phyloP scores from a whole-genome alignment of 2,797 vertebrate species.

The Dallia pectoralis region DNA sequence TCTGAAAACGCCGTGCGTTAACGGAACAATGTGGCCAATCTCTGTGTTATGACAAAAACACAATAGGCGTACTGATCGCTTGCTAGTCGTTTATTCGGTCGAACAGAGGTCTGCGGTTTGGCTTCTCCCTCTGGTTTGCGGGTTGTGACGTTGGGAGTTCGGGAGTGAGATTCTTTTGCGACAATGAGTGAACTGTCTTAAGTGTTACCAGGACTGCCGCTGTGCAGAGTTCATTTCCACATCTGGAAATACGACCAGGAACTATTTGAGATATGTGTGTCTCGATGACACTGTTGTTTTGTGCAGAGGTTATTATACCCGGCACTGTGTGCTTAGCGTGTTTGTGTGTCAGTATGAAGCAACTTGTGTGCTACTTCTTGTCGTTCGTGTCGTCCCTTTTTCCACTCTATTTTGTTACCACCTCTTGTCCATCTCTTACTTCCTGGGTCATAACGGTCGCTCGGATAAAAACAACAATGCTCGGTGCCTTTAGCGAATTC shows the following conservation, averaged over 20 bases:
- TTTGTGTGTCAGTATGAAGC: not conserved
- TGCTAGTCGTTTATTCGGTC: not conserved
- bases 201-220: not conserved
- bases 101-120: not conserved
- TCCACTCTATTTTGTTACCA: not conserved
- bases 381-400: not conserved
- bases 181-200: not conserved
- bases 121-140: not conserved
- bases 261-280: not conserved
- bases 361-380: not conserved
- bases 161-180: not conserved
- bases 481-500: not conserved
- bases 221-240: not conserved
- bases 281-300: not conserved
- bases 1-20: not conserved
- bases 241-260: not conserved
- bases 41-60: not conserved
- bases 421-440: not conserved
- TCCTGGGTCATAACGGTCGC: not conserved
- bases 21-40: not conserved
- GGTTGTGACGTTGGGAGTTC: no score
- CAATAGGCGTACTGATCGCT: not conserved
- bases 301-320: not conserved
- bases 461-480: not conserved
- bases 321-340: not conserved